These are phyloP conservation scores for Rhorus exstirpatorius DNA, from an alignment of 2,888 invertebrate genomes.

Conservation along the genomic window DNA sequence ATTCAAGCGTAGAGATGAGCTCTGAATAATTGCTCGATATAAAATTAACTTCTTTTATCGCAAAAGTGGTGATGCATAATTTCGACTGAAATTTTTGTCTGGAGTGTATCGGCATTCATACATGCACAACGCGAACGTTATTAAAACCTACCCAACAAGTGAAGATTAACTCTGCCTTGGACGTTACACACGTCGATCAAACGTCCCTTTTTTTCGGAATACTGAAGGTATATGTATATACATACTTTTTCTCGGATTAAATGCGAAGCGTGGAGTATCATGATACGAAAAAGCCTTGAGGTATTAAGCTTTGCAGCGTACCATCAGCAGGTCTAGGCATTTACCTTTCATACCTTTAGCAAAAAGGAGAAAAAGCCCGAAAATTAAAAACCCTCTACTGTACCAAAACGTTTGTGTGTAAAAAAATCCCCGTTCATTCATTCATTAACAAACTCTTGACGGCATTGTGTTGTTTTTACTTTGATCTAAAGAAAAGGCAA, in stretches of 20 bases:
- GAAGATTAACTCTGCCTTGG: conserved; percentile 36
- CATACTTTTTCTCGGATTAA: conserved; percentile 42
- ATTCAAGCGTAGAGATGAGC: background rate
- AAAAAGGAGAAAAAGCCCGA: background rate
- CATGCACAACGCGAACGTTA: conserved; percentile 2
- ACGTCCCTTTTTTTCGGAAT: conserved; percentile 3
- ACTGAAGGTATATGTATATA: conserved; percentile 4
- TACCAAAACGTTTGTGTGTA: background rate
- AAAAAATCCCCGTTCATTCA: background rate
- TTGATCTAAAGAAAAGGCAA: too few relatives aligned
- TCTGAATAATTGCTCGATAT: background rate
- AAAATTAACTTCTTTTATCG: background rate
- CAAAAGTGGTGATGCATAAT: background rate
- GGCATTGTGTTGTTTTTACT: too few relatives aligned
- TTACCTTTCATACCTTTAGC: conserved; percentile 11
- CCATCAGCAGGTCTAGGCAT: conserved; percentile 7
- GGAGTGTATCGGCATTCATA: background rate
- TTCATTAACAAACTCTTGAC: too few relatives aligned
- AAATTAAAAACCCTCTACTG: background rate
- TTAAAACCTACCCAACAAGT: conserved; percentile 35
- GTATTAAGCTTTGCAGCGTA: conserved; percentile 30
- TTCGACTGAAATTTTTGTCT: background rate
- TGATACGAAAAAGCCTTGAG: conserved; percentile 50
- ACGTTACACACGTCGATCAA: conserved; percentile 35
- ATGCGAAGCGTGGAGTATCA: conserved; percentile 34